Base-by-base conservation (phyloP, 2,888 invertebrate species). In the Pammene fasciana region DNA sequence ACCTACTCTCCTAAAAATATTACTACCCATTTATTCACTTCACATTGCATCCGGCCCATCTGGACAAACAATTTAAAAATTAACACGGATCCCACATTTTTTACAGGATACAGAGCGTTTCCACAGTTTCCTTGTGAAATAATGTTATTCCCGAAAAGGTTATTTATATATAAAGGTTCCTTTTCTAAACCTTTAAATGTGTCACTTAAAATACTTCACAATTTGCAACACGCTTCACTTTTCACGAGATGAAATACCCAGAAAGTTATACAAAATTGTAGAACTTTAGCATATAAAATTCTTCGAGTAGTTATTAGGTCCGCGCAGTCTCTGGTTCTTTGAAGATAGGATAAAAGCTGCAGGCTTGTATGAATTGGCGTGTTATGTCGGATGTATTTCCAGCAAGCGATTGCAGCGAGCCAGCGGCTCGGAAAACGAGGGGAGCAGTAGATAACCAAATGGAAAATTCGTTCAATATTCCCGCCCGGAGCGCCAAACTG, bases 401-500 rank as follows among this genome's bases (percentile, higher is more conserved):
- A 74, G 74, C 73, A 72, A 72, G 74, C 74, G 73, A 76, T 79
- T 76, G 75, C 67, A 73, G 55, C 80, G 72, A 73, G 61, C 74
- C 86, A 86, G 64, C 84, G 86, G 76, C 60, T 80, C 68, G 86
- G 86, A 87, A 87, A 88, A 86, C 80, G 78, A 84, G 77, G 77
- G 61, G 73, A 75, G 72, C 75, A 75, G 76, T 72, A 75, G 77
- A 84, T 78, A 81, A 75, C 76, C 76, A 78, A 79, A 82, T 81
- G 82, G 82, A 86, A 84, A 85, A 84, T 82, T 81, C 75, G 75
- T 74, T 75, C 75, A 75, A 73, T 72, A 68, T 68, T 57, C 70
- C 72, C 62, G 66, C 54, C 46, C 52, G 59, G 56, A 56, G 38
- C 52, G 16, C 46, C 41, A 34, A 48, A 38, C 64, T 66, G 61